Evolutionary conservation across 2,888 invertebrate genomes (phyloP).

Genomic region (Alloplasta piceator): DNA sequence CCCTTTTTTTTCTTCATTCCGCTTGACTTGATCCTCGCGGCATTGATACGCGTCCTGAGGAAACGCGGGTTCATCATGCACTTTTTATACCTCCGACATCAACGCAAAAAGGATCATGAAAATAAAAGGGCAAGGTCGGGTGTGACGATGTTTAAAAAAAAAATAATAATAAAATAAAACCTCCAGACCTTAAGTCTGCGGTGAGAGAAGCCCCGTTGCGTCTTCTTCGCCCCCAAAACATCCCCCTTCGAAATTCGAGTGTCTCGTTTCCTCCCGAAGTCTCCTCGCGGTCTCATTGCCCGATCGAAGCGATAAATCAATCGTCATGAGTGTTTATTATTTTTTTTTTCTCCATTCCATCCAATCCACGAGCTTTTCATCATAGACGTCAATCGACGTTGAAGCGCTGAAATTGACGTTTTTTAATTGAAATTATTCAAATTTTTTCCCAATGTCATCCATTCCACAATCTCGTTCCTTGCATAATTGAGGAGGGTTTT

Average conservation of each 20-base stretch:
- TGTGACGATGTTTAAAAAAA: constrained; percentile 66
- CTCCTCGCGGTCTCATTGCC: background rate
- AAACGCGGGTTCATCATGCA: constrained; percentile 44
- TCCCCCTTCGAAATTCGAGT: constrained; percentile 65
- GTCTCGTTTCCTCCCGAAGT: constrained; percentile 76
- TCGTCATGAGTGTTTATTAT: background rate
- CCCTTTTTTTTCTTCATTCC: constrained; percentile 37
- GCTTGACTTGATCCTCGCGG: constrained; percentile 42
- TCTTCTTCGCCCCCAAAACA: constrained; percentile 38
- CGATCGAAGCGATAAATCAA: constrained; percentile 14
- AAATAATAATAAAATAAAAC: constrained; percentile 63
- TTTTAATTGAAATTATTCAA: background rate
- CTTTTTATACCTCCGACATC: constrained; percentile 62
- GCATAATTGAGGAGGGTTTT: background rate
- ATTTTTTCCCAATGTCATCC: background rate
- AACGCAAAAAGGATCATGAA: constrained; percentile 59
- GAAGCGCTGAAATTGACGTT: background rate
- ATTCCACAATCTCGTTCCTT: background rate
- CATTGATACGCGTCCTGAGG: constrained; percentile 20
- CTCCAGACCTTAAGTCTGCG: constrained; percentile 79
- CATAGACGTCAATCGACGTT: no score
- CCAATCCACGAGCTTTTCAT: no score
- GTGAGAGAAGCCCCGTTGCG: constrained; percentile 78
- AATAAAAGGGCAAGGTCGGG: constrained; percentile 66
- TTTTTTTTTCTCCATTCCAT: background rate